Evolutionary conservation across 1,140 invertebrate species (phyloP), one percentile per base, ranked within the genome.

Genomic region (Daktulosphaira vitifoliae): DNA sequence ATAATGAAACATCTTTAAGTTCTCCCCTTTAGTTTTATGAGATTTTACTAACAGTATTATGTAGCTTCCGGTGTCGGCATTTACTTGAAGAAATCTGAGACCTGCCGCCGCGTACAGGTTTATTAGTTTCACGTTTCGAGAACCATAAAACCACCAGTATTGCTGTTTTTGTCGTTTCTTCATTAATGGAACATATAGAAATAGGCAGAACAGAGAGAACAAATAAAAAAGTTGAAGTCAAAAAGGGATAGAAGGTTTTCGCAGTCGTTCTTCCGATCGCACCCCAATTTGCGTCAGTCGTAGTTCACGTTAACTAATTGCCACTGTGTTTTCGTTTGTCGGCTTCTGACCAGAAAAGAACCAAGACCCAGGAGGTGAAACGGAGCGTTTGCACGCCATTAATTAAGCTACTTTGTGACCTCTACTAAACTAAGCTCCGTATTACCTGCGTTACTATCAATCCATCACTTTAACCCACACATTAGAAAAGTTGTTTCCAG

Each of bases 51-150:
- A 33, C 29, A 11, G n/a, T 11, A 5, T 5, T 33, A 11, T 33
- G 11, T 11, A 33, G 29, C 29, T 33, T 33, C 29, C 29, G 29
- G 29, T 33, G 29, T 33, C 29, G 29, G 29, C 29, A 33, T 33
- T 33, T 33, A 11, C 29, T 33, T 33, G 29, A 6, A 11, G 29
- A 33, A 33, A 33, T 33, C 29, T 33, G 29, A 33, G 11, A 5
- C 29, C 29, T 11, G 29, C 29, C 29, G 29, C 11, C 16, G 37
- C 0, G n/a, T 29, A 44, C 54, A 26, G 54, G 54, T 44, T 59
- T 59, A 59, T 59, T 59, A 46, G 54, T 59, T 20, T 59, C 54
- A 46, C 54, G 54, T 59, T 59, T 59, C 54, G 20, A 13, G 51
- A 22, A 44, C 23, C 54, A 26, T 29, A 20, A 46, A 59, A 46